Conservation (phyloP, 2,113 vertebrate genomes). For the Bubo scandiacus region DNA sequence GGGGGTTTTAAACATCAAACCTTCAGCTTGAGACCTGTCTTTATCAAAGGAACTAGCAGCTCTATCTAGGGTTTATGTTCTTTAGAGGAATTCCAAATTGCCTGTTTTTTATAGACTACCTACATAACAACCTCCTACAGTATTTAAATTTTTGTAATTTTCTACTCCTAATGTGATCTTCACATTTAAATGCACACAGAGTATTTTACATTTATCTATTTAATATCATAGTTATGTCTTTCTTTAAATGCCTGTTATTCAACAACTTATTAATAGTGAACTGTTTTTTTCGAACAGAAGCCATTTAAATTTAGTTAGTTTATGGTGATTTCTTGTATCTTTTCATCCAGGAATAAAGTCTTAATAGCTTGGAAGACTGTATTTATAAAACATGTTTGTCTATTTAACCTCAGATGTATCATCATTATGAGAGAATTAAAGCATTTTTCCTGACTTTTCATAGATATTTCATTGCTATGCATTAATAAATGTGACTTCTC, state of each 20-base stretch:
- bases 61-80: slow-evolving; percentile 71
- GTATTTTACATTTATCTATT: slow-evolving; percentile 71
- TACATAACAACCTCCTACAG: slow-evolving; percentile 70
- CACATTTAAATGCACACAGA: slow-evolving; percentile 69
- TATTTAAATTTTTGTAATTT: slow-evolving; percentile 72
- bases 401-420: slow-evolving; percentile 47
- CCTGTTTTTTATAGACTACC: slow-evolving; percentile 69
- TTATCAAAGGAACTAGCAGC: slow-evolving; percentile 69
- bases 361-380: slow-evolving; percentile 55
- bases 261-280: slow-evolving; percentile 65
- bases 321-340: slow-evolving; percentile 37
- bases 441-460: slow-evolving; percentile 20
- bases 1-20: slow-evolving; percentile 72
- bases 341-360: slow-evolving; percentile 35
- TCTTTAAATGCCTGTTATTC: slow-evolving; percentile 68
- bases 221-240: slow-evolving; percentile 68
- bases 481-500: slow-evolving; percentile 3
- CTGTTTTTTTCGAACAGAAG: slow-evolving; percentile 14
- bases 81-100: slow-evolving; percentile 74
- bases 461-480: background rate
- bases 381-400: slow-evolving; percentile 65
- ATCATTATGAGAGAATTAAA: slow-evolving; percentile 37
- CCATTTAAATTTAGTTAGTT: slow-evolving; percentile 62
- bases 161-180: slow-evolving; percentile 69
- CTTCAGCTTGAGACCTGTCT: slow-evolving; percentile 71